Evolutionary conservation across 2,888 invertebrate species (phyloP), one percentile per base, ranked within the genome.

Genomic region (Eustalomyia histrio): DNA sequence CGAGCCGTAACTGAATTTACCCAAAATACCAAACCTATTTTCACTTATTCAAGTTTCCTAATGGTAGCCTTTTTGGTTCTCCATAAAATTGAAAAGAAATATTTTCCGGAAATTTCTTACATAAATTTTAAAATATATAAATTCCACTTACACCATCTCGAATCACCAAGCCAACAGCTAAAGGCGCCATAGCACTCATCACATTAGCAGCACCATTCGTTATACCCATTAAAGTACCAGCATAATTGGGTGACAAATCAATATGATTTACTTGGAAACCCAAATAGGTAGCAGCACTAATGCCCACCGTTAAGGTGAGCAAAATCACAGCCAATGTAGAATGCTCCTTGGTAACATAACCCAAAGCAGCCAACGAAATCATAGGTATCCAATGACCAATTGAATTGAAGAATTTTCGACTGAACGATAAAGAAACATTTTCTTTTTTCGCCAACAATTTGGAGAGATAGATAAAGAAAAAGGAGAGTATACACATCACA

Each of bases 241-340:
- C 95, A 88, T 94, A 95, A 88, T 95, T 95, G 0, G 96, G 96
- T 6, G 96, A 94, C 67, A 97, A 91, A 91, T 97, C 97, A 84
- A 97, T 95, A 86, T 96, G 96, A 83, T 96, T 96, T 94, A 92
- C 92, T 94, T 95, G 93, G 87, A 94, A 95, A 8, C 96, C 96
- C 61, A 94, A 93, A 84, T 94, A 95, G 64, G 94, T 93, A 0
- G 94, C 95, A 0, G 95, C 94, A 85, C 96, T 96, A 1, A 95
- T 92, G 0, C 95, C 94, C 0, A 96, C 95, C 0, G 96, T 94
- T 10, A 95, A 85, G 0, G 95, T 93, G 0, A 96, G 91, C 72
- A 96, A 90, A 0, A 91, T 90, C 0, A 95, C 93, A 0, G 95
- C 95, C 6, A 93, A 84, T 10, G 82, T 78, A 0, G 88, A 83